phyloP scores from a whole-genome alignment of 2,888 invertebrate genomes.

The Eristalinus sepulchralis region DNA sequence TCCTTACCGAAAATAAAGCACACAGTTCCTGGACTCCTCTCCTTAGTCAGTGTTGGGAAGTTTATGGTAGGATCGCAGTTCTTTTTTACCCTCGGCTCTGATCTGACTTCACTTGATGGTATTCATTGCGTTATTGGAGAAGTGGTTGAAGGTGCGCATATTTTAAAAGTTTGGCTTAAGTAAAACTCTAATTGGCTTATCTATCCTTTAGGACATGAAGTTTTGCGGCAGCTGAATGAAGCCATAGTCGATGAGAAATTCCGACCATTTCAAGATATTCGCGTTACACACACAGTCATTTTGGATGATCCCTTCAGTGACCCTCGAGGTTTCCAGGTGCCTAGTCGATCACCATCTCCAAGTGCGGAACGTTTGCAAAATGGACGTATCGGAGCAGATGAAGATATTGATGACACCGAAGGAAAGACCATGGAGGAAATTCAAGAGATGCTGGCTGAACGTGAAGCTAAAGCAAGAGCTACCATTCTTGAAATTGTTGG shows the following conservation, averaged over 20 bases:
- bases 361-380: slow-evolving; percentile 90
- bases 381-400: slow-evolving; percentile 95
- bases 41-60: slow-evolving; percentile 96
- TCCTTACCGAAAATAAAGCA: slow-evolving; percentile 95
- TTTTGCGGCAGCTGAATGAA: slow-evolving; percentile 94
- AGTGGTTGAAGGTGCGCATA: slow-evolving; percentile 88
- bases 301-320: slow-evolving; percentile 98
- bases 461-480: slow-evolving; percentile 97
- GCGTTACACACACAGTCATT: slow-evolving; percentile 97
- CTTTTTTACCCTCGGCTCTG: slow-evolving; percentile 94
- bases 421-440: slow-evolving; percentile 93
- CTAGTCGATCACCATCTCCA: slow-evolving; percentile 94
- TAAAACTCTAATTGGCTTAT: neutral
- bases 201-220: slow-evolving; percentile 82
- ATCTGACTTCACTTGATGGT: slow-evolving; percentile 93
- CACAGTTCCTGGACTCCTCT: slow-evolving; percentile 91
- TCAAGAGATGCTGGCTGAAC: slow-evolving; percentile 92
- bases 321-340: slow-evolving; percentile 88
- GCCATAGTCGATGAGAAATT: slow-evolving; percentile 94
- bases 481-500: slow-evolving; percentile 99
- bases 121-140: slow-evolving; percentile 98
- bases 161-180: neutral
- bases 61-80: slow-evolving; percentile 97
- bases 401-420: slow-evolving; percentile 93
- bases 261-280: slow-evolving; percentile 96